phyloP scores from a whole-genome alignment of 2,113 vertebrate species.

The Dicentrarchus labrax region DNA sequence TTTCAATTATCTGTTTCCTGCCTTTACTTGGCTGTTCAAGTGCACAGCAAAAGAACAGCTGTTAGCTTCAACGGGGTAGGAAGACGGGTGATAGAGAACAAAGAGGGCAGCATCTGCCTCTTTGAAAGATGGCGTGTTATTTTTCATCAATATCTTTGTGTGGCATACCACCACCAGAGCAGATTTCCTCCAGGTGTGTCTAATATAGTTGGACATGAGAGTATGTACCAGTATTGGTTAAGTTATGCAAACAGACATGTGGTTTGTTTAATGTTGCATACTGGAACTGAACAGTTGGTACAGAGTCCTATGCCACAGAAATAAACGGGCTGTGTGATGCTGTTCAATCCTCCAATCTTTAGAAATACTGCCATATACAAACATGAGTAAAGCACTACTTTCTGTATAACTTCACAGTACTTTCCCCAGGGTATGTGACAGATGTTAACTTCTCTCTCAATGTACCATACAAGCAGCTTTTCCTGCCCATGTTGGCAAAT shows the following conservation, averaged over 20 bases:
- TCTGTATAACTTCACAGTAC: conserved; percentile 3
- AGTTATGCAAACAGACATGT: conserved; percentile 36
- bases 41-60: conserved; percentile 69
- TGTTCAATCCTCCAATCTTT: neutral
- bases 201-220: conserved; percentile 49
- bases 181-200: conserved; percentile 49
- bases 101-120: conserved; percentile 72
- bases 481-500: conserved; percentile 21
- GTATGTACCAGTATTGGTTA: neutral
- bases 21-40: conserved; percentile 54
- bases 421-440: conserved; percentile 32
- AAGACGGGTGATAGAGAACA: conserved; percentile 69
- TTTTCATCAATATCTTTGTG: conserved; percentile 58
- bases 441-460: conserved; percentile 46
- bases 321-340: conserved; percentile 20
- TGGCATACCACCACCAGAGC: conserved; percentile 34
- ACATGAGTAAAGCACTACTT: neutral
- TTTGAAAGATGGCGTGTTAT: conserved; percentile 60
- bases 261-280: conserved; percentile 31
- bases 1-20: conserved; percentile 74
- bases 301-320: conserved; percentile 10
- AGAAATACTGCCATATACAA: conserved; percentile 25
- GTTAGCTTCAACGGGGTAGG: conserved; percentile 48
- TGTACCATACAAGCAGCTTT: conserved; percentile 9
- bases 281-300: conserved; percentile 37